Conservation (phyloP, 2,888 invertebrate genomes). For the Amiota communis region DNA sequence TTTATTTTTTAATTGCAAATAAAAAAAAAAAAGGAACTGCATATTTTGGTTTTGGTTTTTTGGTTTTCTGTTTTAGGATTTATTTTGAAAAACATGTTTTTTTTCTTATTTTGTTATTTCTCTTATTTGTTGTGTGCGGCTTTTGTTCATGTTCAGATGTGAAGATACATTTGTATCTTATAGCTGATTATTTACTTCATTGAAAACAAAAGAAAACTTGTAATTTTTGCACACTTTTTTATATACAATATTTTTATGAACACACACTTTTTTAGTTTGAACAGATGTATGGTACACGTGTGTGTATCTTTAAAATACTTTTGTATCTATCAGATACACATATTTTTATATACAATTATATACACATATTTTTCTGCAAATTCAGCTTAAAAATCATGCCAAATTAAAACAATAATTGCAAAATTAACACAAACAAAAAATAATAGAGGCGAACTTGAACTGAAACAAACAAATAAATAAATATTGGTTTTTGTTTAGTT, state of each 20-base stretch:
- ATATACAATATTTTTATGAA: no score
- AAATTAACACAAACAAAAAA: not conserved
- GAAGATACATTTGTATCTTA: conserved; percentile 3
- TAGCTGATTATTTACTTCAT: not conserved
- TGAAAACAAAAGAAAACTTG: not conserved
- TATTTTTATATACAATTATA: not conserved
- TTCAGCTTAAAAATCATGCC: not conserved
- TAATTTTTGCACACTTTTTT: not conserved
- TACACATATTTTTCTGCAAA: not conserved
- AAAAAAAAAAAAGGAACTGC: not conserved
- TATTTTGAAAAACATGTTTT: not conserved
- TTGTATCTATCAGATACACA: conserved; percentile 9
- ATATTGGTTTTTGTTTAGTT: not conserved
- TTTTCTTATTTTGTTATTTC: no score
- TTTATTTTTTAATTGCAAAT: not conserved
- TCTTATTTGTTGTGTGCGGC: no score
- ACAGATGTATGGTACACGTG: not conserved
- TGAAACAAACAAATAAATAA: not conserved
- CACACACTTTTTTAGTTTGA: not conserved
- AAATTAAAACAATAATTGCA: not conserved
- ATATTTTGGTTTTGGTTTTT: conserved; percentile 9
- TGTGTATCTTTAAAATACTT: conserved; percentile 10
- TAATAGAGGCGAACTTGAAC: not conserved
- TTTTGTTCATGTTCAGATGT: not conserved
- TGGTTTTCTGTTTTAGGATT: conserved; percentile 12